Conservation (phyloP, 2,797 vertebrate genomes). For the Sebastiscus tertius region DNA sequence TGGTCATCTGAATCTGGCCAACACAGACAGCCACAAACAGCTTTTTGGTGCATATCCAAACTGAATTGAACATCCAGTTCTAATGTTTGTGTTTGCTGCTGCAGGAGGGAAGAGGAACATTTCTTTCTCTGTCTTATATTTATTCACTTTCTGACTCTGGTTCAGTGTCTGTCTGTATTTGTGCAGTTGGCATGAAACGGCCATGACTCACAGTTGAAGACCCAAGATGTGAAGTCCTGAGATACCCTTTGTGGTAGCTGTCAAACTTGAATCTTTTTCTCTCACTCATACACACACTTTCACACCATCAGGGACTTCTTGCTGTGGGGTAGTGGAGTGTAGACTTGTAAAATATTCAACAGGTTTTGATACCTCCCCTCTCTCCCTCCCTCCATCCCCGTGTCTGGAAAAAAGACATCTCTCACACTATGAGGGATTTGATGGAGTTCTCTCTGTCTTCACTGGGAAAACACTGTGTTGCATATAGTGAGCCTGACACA, state of each 20-base stretch:
- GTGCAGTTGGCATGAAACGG: conserved; percentile 46
- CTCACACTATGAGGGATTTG: conserved; percentile 40
- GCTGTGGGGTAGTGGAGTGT: conserved; percentile 56
- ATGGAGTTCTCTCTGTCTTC: conserved; percentile 46
- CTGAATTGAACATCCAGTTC: conserved; percentile 28
- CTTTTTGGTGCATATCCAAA: conserved; percentile 7
- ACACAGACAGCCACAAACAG: neutral
- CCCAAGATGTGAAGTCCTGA: conserved; percentile 47
- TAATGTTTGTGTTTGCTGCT: conserved; percentile 19
- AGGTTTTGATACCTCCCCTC: conserved; percentile 59
- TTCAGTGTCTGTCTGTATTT: conserved; percentile 31
- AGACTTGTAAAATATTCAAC: conserved; percentile 70
- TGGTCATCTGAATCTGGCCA: neutral
- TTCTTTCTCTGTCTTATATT: conserved; percentile 6
- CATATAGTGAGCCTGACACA: conserved; percentile 2
- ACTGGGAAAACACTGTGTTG: conserved; percentile 39
- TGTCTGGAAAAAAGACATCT: conserved; percentile 53
- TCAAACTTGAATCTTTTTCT: conserved; percentile 51
- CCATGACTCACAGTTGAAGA: conserved; percentile 59
- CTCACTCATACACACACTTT: conserved; percentile 10
- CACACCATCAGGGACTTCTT: conserved; percentile 53
- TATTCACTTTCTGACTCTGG: conserved; percentile 17
- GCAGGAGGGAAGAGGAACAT: conserved; percentile 14
- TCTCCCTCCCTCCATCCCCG: conserved; percentile 1
- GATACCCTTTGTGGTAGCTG: conserved; percentile 59